phyloP scores from a whole-genome alignment of 1,140 invertebrate genomes.

The Vanessa tameamea region DNA sequence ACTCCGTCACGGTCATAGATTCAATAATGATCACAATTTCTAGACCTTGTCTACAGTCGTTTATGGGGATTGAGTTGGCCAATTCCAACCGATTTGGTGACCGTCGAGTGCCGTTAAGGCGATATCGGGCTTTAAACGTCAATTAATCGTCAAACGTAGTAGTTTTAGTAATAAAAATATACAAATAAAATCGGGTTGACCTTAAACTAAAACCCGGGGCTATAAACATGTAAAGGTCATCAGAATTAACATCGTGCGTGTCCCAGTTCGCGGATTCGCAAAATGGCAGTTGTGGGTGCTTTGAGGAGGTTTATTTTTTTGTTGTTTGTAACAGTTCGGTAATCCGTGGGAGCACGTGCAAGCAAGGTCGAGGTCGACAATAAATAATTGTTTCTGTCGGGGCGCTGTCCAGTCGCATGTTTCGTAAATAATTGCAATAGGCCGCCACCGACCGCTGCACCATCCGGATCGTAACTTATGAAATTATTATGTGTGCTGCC shows the following conservation, averaged over 20 bases:
- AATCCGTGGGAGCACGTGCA: slow-evolving; percentile 57
- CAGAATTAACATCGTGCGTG: slow-evolving; percentile 69
- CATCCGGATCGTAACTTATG: slow-evolving; percentile 19
- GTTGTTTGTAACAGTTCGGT: slow-evolving; percentile 52
- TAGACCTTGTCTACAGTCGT: slow-evolving; percentile 33
- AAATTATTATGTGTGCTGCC: slow-evolving; percentile 5
- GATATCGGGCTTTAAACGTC: slow-evolving; percentile 37
- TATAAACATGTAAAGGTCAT: slow-evolving; percentile 71
- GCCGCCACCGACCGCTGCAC: slow-evolving; percentile 4
- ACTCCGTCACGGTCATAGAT: slow-evolving; percentile 30
- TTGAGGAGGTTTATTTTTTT: slow-evolving; percentile 54
- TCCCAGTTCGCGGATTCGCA: slow-evolving; percentile 64
- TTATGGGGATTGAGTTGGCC: slow-evolving; percentile 38
- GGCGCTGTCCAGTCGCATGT: slow-evolving; percentile 36
- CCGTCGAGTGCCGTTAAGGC: slow-evolving; percentile 45
- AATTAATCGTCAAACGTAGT: slow-evolving; percentile 50
- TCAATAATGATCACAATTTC: slow-evolving; percentile 26
- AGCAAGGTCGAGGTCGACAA: slow-evolving; percentile 64
- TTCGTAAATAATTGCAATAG: slow-evolving; percentile 49
- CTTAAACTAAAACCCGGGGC: slow-evolving; percentile 66
- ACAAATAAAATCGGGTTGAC: slow-evolving; percentile 57
- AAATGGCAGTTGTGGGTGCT: slow-evolving; percentile 64
- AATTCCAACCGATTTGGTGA: slow-evolving; percentile 32
- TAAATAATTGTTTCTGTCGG: slow-evolving; percentile 60
- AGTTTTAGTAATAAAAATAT: slow-evolving; percentile 48